Conservation (phyloP, 2,888 invertebrate genomes). For the Diaphora mendica region DNA sequence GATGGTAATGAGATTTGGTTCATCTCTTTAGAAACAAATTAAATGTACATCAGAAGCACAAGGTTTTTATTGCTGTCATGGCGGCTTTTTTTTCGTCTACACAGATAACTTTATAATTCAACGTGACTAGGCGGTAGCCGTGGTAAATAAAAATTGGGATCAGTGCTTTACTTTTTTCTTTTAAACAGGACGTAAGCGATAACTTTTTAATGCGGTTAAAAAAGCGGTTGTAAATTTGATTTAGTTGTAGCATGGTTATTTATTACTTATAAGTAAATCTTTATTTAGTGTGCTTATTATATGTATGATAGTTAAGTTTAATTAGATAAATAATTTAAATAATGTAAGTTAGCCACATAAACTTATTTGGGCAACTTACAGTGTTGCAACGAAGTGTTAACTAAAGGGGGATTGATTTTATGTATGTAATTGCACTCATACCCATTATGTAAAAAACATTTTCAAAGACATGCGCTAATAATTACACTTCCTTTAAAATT, state of each 20-base stretch:
- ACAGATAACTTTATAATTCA: slow-evolving; percentile 34
- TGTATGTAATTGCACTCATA: no score
- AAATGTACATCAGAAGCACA: slow-evolving; percentile 40
- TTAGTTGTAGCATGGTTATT: not conserved
- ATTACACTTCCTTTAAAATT: no score
- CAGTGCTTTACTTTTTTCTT: slow-evolving; percentile 4
- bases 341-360: not conserved
- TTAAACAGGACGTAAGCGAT: not conserved
- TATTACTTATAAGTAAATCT: not conserved
- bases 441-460: no score
- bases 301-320: not conserved
- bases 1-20: slow-evolving; percentile 68
- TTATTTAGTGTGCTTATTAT: not conserved
- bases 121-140: slow-evolving; percentile 18
- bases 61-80: slow-evolving; percentile 33
- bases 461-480: not conserved
- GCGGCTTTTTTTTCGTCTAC: slow-evolving; percentile 25
- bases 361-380: not conserved
- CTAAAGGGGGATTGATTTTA: no score
- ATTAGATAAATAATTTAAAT: not conserved
- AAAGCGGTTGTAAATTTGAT: not conserved
- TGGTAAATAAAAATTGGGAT: slow-evolving; percentile 25
- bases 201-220: not conserved
- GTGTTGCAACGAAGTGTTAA: no score
- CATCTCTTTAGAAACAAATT: slow-evolving; percentile 30